Evolutionary conservation across 2,797 vertebrate genomes (phyloP), one percentile per base, ranked within the genome.

Genomic region (Bradypodion ventrale): DNA sequence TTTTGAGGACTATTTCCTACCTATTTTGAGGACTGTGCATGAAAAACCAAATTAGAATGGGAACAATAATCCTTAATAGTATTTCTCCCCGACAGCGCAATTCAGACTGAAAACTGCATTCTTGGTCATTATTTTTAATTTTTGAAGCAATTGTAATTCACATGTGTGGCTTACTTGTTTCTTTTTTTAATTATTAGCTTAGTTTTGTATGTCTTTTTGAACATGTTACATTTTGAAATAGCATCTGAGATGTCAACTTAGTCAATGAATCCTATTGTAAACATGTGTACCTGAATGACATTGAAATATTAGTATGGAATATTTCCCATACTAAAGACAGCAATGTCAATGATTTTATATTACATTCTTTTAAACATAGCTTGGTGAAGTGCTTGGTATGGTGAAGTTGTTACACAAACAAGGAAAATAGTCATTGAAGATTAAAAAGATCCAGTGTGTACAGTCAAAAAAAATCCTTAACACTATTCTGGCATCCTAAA

Each of bases 401-500:
- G 10, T 27, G 23, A 80, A 23, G 16, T 10, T 62, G n/a, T 56
- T 73, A 46, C 42, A 63, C 32, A 74, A 82, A 40, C 5, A 52
- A 46, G 42, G 25, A 62, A 40, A 84, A 78, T 2, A 9, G 82
- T 25, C 7, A 37, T 37, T 72, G 25, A 70, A 73, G 10, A 62
- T 82, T 62, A 32, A 44, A 40, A 73, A 62, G 56, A 73, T 32
- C 27, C 29, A 68, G 13, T 37, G 15, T 72, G 3, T 60, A 1
- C 2, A 2, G 25, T 75, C 37, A 85, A 76, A 75, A 8, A 32
- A 12, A 25, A 74, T 19, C 16, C 52, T 19, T 49, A 49, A 25
- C 82, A 84, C 4, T 49, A 52, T 21, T 49, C 9, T 84, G 29
- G 84, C 89, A 87, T 83, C 29, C 19, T 89, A 49, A 52, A n/a